phyloP scores from a whole-genome alignment of 2,797 vertebrate species.

The Enteromius fasciolatus region DNA sequence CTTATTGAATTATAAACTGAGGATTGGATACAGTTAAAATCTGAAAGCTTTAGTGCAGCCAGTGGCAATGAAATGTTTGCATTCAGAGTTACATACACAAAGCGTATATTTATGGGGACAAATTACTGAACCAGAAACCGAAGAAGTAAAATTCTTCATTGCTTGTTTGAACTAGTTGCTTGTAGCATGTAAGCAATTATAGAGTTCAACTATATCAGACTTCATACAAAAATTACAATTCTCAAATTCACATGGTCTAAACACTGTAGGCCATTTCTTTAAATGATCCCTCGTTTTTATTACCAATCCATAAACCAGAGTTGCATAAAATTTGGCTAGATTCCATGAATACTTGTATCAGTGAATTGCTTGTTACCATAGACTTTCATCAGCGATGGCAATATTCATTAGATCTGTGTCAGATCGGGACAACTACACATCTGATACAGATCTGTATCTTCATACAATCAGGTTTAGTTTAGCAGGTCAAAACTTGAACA shows the following conservation, averaged over 20 bases:
- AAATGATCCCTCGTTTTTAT: constrained; percentile 1
- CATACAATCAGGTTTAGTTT: constrained; percentile 15
- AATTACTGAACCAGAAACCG: constrained; percentile 1
- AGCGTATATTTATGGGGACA: constrained; percentile 6
- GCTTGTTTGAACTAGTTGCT: constrained; percentile 18
- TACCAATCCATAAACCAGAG: not conserved
- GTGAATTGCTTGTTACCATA: not conserved
- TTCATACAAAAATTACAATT: constrained; percentile 27
- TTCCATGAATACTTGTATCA: not conserved
- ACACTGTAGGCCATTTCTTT: not conserved
- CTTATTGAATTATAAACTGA: not conserved
- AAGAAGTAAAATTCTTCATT: not conserved
- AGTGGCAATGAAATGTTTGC: constrained; percentile 21
- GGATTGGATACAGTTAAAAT: not conserved
- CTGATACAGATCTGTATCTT: constrained; percentile 14
- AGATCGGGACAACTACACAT: not conserved
- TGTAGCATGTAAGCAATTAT: constrained; percentile 13
- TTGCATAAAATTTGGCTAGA: constrained; percentile 15
- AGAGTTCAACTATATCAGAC: not conserved
- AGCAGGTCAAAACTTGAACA: constrained; percentile 6
- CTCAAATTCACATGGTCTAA: not conserved
- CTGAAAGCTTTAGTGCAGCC: constrained; percentile 8
- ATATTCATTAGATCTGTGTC: not conserved
- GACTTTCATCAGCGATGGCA: not conserved
- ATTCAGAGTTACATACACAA: constrained; percentile 25